Evolutionary conservation across 2,888 invertebrate species (phyloP).

Genomic region (Margaritifera margaritifera): DNA sequence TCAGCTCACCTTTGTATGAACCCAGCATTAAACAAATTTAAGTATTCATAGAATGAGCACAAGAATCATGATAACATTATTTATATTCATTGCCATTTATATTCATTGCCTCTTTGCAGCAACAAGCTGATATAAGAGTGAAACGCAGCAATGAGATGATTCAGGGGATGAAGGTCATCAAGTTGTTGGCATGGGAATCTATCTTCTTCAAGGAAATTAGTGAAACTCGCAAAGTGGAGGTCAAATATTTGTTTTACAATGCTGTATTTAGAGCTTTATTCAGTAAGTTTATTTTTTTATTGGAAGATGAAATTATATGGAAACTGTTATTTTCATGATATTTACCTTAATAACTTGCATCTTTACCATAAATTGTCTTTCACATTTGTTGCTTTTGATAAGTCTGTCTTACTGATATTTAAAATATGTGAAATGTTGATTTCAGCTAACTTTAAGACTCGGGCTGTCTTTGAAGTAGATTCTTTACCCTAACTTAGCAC

Average conservation of each 20-base stretch:
- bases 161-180: slow-evolving; percentile 86
- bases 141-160: slow-evolving; percentile 85
- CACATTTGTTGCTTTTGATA: no score
- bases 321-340: no score
- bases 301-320: no score
- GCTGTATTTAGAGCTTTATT: slow-evolving; percentile 40
- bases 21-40: no score
- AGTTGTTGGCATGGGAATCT: slow-evolving; percentile 88
- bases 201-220: slow-evolving; percentile 82
- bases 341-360: no score
- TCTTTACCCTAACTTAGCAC: no score
- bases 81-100: no score
- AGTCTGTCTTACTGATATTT: not conserved
- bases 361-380: no score
- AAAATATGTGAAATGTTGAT: not conserved
- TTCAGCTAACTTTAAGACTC: not conserved
- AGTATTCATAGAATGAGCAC: no score
- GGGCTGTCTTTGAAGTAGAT: no score
- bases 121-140: slow-evolving; percentile 84
- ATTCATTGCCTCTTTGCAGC: slow-evolving; percentile 69
- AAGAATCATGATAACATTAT: no score
- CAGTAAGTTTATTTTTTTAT: slow-evolving; percentile 28
- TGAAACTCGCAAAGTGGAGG: slow-evolving; percentile 80
- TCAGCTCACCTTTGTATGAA: no score
- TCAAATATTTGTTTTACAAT: slow-evolving; percentile 76